Base-by-base conservation (phyloP, 2,113 vertebrate genomes). In the Heteronetta atricapilla region DNA sequence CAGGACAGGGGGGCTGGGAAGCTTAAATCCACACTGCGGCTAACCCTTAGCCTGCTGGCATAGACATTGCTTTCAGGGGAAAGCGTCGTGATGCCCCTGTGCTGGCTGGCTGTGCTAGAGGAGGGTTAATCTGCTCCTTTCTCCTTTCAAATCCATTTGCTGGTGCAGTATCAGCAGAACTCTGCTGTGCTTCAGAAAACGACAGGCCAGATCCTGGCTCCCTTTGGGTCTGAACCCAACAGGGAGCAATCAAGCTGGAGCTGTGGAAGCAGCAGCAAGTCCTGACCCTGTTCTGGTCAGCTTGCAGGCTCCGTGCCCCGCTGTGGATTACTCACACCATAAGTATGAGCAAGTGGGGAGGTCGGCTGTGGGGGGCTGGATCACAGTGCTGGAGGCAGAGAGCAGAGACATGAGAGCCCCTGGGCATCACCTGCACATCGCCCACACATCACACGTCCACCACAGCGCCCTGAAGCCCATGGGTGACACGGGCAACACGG, bases 151-250 rank as follows among this genome's bases (percentile, higher is more conserved):
- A 53, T 23, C 23, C 33, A 44, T 67, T 84, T 78, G 28, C 56
- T 80, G 48, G 38, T 44, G 62, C 38, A 33, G 28, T 48, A 64
- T 68, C 67, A 75, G 63, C 56, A 64, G 72, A 83, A 84, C 1
- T 1, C 34, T 22, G 33, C 85, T 75, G 42, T 63, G 88, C 79
- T 68, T 44, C 85, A 69, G 85, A 89, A 79, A 91, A 80, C 34
- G 79, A 70, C 55, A 66, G 59, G 38, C 72, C 79, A 91, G 40
- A 86, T 55, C 82, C 82, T 91, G 90, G 79, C 79, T 94, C 46
- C 0, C 55, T 66, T 40, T 19, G 14, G 53, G 72, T 50, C 79
- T 76, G 36, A 93, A 55, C 31, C 79, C 94, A 53, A 36, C 63
- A 53, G 88, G 82, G 92, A 96, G 75, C 50, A 52, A 88, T 94